phyloP scores from a whole-genome alignment of 2,113 vertebrate species.

The Vireo altiloquus region DNA sequence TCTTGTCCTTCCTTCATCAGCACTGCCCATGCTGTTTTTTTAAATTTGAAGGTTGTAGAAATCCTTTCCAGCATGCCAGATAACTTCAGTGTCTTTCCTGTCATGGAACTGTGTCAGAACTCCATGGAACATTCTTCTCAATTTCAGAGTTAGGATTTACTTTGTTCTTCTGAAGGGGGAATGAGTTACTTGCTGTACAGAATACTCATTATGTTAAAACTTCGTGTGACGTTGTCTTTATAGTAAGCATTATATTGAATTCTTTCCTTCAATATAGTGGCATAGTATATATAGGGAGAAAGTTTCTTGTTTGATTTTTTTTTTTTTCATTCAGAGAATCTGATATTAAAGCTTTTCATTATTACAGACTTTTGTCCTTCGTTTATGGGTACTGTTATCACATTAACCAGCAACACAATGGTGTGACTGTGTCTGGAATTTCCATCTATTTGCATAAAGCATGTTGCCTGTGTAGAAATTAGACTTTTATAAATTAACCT shows the following conservation, averaged over 20 bases:
- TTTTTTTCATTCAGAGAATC: neutral
- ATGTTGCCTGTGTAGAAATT: neutral
- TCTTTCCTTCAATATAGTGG: neutral
- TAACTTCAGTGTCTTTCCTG: neutral
- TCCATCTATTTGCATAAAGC: neutral
- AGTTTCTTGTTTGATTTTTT: neutral
- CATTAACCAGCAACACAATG: neutral
- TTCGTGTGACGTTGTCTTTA: neutral
- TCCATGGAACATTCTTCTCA: neutral
- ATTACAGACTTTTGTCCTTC: neutral
- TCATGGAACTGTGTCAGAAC: neutral
- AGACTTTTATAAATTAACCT: neutral
- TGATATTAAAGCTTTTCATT: neutral
- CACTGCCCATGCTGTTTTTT: fast-evolving
- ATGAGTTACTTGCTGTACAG: neutral
- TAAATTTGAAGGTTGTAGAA: neutral
- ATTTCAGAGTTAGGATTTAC: neutral
- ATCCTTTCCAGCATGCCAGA: neutral
- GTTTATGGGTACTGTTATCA: neutral
- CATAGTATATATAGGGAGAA: neutral
- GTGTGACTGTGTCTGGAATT: neutral
- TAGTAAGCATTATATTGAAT: neutral
- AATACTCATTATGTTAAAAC: neutral
- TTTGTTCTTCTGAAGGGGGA: neutral
- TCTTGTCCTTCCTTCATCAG: neutral